Evolutionary conservation across 2,888 invertebrate species (phyloP).

Genomic region (Brachylomia viminalis): DNA sequence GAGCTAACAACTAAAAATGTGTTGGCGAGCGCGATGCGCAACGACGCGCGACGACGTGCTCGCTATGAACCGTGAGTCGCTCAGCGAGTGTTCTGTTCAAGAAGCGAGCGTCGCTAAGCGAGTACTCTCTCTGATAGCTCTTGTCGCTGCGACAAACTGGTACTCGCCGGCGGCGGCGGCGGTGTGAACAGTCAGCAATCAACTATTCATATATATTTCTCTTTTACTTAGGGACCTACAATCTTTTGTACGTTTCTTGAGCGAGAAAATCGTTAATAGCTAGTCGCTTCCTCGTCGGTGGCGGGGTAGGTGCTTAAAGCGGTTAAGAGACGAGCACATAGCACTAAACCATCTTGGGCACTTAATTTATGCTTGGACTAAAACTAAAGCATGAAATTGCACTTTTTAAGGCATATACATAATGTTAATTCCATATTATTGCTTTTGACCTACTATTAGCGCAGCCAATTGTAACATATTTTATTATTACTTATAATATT

Average conservation of each 20-base stretch:
- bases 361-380: background rate
- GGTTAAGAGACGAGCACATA: background rate
- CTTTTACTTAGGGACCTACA: background rate
- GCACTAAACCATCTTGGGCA: background rate
- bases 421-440: background rate
- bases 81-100: background rate
- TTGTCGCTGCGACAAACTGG: background rate
- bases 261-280: background rate
- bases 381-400: background rate
- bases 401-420: background rate
- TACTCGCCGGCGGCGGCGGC: background rate
- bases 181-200: background rate
- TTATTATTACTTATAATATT: background rate
- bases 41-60: background rate
- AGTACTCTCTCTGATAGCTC: background rate
- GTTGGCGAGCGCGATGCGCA: background rate
- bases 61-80: too few species aligned
- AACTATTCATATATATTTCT: background rate
- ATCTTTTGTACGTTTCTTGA: background rate
- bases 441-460: background rate
- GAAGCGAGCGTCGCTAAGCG: background rate
- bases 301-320: background rate
- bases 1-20: background rate
- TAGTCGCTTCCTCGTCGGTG: background rate
- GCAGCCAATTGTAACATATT: background rate